Conservation (phyloP, 2,888 invertebrate species). For the Abscondita cerata region DNA sequence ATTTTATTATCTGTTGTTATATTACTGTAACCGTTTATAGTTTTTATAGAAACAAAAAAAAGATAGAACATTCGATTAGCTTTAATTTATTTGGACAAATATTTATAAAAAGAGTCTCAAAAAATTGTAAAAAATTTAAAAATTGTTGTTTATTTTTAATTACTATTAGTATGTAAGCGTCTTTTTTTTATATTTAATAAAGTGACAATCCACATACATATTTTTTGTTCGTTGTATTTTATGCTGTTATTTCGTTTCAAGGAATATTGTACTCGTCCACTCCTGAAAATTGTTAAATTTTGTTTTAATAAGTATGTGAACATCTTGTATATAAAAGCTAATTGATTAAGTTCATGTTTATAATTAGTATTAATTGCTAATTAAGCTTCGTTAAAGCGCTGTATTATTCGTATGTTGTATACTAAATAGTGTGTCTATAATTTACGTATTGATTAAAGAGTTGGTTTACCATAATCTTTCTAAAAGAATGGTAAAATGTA, state of each 20-base stretch:
- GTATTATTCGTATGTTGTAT: constrained; percentile 27
- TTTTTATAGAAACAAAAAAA: constrained; percentile 1
- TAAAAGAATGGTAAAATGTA: not conserved
- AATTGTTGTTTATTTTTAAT: not conserved
- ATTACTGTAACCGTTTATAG: constrained; percentile 26
- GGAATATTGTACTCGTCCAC: not conserved
- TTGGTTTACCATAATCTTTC: not conserved
- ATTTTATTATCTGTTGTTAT: constrained; percentile 32
- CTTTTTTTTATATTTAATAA: constrained; percentile 1
- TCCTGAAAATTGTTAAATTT: constrained; percentile 1
- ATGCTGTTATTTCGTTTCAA: not conserved
- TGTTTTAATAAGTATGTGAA: constrained; percentile 14
- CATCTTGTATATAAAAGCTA: constrained; percentile 25
- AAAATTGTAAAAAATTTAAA: not conserved
- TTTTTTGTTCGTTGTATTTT: too few relatives aligned
- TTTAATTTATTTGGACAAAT: constrained; percentile 10
- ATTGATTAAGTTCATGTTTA: constrained; percentile 29
- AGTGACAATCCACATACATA: too few relatives aligned
- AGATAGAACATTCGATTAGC: not conserved
- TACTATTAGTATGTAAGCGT: not conserved
- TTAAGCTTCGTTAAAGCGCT: constrained; percentile 30
- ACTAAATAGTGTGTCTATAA: constrained; percentile 24
- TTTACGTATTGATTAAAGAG: not conserved
- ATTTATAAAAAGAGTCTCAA: not conserved
- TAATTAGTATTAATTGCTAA: constrained; percentile 32